Evolutionary conservation across 2,113 vertebrate species (phyloP).

Genomic region (Amblyopsis rosae): DNA sequence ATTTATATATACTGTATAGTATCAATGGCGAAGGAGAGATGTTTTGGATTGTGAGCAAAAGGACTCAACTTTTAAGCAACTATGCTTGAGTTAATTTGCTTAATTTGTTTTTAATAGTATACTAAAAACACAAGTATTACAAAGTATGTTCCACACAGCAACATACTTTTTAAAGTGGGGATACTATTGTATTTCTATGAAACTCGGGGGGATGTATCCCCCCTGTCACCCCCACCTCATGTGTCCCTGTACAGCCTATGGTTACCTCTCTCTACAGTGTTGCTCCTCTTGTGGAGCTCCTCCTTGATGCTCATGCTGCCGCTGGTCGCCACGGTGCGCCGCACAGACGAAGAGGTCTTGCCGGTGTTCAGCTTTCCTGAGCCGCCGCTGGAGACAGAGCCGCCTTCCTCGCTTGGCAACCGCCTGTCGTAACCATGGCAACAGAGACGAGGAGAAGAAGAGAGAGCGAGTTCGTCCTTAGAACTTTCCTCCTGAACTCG

Average conservation of each 20-base stretch:
- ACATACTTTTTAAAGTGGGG: no score
- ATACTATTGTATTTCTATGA: no score
- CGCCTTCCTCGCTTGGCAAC: constrained; percentile 91
- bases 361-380: constrained; percentile 91
- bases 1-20: no score
- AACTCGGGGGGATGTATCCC: no score
- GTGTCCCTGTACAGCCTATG: neutral
- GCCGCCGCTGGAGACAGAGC: constrained; percentile 90
- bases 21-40: no score
- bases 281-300: constrained; percentile 64
- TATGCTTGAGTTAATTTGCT: no score
- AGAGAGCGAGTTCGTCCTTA: constrained; percentile 8
- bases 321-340: constrained; percentile 77
- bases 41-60: no score
- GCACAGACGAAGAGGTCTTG: constrained; percentile 81
- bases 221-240: neutral
- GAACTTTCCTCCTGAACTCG: no score
- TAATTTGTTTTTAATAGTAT: no score
- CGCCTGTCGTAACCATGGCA: constrained; percentile 94
- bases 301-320: constrained; percentile 84
- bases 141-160: no score
- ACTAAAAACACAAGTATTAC: no score
- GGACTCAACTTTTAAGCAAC: no score
- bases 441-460: constrained; percentile 72
- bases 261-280: constrained; percentile 50